Percentiles rank a stretch among this genome's conserved stretches.
Conservation (phyloP, 2,797 vertebrate genomes). For the Anas georgica region DNA sequence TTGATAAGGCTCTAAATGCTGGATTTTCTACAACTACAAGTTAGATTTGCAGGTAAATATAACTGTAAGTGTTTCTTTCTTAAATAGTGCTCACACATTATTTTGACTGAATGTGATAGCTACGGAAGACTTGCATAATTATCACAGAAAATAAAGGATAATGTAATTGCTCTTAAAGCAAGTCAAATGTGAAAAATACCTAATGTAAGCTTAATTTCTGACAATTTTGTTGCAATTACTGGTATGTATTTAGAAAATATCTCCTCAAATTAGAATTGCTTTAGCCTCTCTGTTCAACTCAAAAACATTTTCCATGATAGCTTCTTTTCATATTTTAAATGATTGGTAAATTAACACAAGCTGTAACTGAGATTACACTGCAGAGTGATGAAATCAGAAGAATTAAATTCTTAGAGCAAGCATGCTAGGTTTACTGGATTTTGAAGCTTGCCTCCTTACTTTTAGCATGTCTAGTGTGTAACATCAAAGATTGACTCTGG, state of each 20-base stretch:
- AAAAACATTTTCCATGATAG: not conserved
- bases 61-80: not conserved
- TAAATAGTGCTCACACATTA: not conserved
- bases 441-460: not conserved
- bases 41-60: not conserved
- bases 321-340: constrained; percentile 40
- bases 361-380: not conserved
- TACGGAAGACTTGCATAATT: not conserved
- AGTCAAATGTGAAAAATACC: not conserved
- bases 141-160: not conserved
- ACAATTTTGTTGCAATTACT: constrained; percentile 23
- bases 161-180: not conserved
- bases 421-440: not conserved
- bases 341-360: not conserved
- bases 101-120: not conserved
- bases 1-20: not conserved
- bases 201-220: not conserved
- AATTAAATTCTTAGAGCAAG: not conserved
- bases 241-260: constrained; percentile 18
- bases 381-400: not conserved
- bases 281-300: constrained; percentile 1
- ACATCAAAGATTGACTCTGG: not conserved
- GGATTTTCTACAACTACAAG: not conserved
- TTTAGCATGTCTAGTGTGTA: not conserved
- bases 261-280: not conserved